Evolutionary conservation across 2,888 invertebrate species (phyloP).

Genomic region (Pandemis cinnamomeana): DNA sequence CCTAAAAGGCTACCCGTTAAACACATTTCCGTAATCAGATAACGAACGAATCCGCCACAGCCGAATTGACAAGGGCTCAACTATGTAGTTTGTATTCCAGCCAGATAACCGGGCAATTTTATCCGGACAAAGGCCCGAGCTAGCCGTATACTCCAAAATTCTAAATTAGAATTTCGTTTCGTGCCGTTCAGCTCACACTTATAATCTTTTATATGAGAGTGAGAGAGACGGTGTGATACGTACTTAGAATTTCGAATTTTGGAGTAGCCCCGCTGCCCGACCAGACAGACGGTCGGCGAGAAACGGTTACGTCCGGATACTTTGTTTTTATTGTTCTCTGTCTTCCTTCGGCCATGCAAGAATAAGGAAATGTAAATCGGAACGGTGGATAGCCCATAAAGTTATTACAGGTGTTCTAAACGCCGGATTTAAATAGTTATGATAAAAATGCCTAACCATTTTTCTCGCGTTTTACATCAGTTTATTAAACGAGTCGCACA

Average conservation of each 20-base stretch:
- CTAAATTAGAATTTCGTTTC: background rate
- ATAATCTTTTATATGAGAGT: constrained; percentile 1
- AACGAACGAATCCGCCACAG: constrained; percentile 13
- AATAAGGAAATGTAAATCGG: constrained; percentile 32
- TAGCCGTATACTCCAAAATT: background rate
- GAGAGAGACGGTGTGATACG: background rate
- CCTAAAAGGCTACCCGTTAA: constrained; percentile 2
- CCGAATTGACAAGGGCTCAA: constrained; percentile 41
- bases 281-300: constrained; percentile 63
- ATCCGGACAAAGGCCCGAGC: constrained; percentile 50
- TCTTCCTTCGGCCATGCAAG: constrained; percentile 31
- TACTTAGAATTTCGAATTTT: background rate
- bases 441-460: background rate
- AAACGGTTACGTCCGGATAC: constrained; percentile 61
- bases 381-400: constrained; percentile 13
- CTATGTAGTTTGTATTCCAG: constrained; percentile 59
- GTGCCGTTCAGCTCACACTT: background rate
- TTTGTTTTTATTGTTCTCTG: constrained; percentile 58
- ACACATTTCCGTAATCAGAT: constrained; percentile 13
- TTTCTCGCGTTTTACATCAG: background rate
- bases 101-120: constrained; percentile 74
- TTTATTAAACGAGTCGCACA: background rate
- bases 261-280: constrained; percentile 44
- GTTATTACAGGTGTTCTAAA: constrained; percentile 22
- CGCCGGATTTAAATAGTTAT: background rate